Percentiles rank a stretch among this genome's conserved stretches.
Evolutionary conservation across 2,888 invertebrate species (phyloP).

Genomic region (Ommatoiulus sabulosus): DNA sequence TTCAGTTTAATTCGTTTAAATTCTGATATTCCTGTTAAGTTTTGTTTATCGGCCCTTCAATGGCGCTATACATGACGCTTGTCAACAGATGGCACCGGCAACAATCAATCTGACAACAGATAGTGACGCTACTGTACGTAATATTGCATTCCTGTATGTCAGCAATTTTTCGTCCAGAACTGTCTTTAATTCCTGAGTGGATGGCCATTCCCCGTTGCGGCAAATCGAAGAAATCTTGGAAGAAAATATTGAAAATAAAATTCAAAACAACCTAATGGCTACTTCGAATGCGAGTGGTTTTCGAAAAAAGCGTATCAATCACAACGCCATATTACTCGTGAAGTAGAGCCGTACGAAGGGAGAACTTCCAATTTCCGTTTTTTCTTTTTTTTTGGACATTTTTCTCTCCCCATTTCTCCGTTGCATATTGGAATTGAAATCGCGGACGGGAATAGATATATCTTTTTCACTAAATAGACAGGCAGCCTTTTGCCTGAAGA

Average conservation of each 20-base stretch:
- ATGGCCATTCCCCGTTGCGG: not conserved
- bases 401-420: not conserved
- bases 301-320: slow-evolving; percentile 14
- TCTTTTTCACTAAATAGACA: slow-evolving; percentile 33
- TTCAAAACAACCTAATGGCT: slow-evolving; percentile 15
- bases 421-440: slow-evolving; percentile 39
- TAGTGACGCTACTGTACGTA: not conserved
- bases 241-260: not conserved
- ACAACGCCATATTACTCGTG: not conserved
- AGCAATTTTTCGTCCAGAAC: not conserved
- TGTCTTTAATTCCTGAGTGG: not conserved
- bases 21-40: no score
- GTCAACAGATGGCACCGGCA: not conserved
- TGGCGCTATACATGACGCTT: not conserved
- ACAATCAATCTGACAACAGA: not conserved
- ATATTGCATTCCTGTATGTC: not conserved
- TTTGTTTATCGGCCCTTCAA: no score
- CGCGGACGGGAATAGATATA: slow-evolving; percentile 8
- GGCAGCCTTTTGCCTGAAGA: not conserved
- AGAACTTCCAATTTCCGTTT: not conserved
- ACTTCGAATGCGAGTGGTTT: slow-evolving; percentile 16
- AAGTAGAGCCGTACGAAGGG: not conserved
- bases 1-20: no score
- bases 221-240: not conserved
- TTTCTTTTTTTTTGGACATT: not conserved